These are phyloP conservation scores for Progne subis DNA, from an alignment of 2,113 vertebrate genomes.

Conservation along the genomic window DNA sequence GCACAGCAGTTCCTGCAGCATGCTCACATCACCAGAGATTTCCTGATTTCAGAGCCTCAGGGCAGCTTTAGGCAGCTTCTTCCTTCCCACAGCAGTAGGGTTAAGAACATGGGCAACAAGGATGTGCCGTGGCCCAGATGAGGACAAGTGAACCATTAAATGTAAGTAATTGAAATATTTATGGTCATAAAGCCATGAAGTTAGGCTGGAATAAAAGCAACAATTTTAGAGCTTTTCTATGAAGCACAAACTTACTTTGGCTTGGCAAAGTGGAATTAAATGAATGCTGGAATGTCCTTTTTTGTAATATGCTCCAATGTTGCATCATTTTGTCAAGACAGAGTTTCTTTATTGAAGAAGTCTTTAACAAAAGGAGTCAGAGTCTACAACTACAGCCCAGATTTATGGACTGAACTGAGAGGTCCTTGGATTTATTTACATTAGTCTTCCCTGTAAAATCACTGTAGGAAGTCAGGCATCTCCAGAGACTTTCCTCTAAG, in stretches of 20 bases:
- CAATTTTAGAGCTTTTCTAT: background rate
- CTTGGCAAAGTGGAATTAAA: background rate
- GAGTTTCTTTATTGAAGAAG: background rate
- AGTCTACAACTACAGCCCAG: background rate
- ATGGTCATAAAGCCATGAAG: background rate
- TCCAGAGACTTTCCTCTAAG: background rate
- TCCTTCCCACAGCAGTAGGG: background rate
- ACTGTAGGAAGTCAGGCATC: background rate
- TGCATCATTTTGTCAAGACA: background rate
- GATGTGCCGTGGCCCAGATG: background rate
- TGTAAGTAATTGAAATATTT: background rate
- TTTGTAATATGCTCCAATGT: background rate
- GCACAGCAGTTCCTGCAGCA: background rate
- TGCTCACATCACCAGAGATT: background rate
- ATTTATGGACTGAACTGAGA: background rate
- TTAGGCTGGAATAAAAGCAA: background rate
- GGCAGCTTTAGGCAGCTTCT: rapidly evolving
- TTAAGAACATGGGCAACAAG: background rate
- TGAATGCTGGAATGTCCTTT: background rate
- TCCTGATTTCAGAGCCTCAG: background rate
- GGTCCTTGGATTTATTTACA: background rate
- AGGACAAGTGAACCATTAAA: background rate
- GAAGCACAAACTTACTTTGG: background rate
- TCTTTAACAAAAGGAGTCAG: background rate
- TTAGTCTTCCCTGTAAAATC: background rate